These are phyloP conservation scores for Ichneumoninae sp. DNA, from an alignment of 2,888 invertebrate genomes.

Conservation along the genomic window DNA sequence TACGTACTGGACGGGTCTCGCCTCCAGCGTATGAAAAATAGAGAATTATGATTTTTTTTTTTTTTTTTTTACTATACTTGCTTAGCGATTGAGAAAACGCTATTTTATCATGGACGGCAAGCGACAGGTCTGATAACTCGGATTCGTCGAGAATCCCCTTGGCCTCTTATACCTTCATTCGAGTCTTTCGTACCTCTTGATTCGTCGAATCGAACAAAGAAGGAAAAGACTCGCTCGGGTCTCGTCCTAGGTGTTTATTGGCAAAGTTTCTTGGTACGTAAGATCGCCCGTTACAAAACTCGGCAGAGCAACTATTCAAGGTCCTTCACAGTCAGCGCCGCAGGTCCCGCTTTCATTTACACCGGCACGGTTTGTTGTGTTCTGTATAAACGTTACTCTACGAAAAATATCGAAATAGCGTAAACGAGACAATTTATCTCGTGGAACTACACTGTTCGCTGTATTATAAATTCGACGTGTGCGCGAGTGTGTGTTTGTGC, in stretches of 20 bases:
- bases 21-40: slow-evolving; percentile 10
- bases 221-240: neutral
- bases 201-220: slow-evolving; percentile 1
- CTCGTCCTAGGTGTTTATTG: neutral
- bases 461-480: neutral
- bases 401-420: slow-evolving; percentile 6
- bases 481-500: no score
- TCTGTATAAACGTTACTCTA: neutral
- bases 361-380: neutral
- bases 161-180: neutral
- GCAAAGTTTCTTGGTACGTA: neutral
- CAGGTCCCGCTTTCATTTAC: neutral
- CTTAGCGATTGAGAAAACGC: neutral
- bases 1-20: neutral
- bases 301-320: neutral
- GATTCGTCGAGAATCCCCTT: neutral
- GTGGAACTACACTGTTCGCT: neutral
- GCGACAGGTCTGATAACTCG: neutral
- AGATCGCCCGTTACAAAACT: slow-evolving; percentile 3
- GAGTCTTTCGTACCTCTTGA: neutral
- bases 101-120: neutral
- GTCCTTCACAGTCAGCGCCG: neutral
- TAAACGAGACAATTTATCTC: neutral
- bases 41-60: neutral
- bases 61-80: neutral